Evolutionary conservation across 2,888 invertebrate species (phyloP), one percentile per base, ranked within the genome.

Genomic region (Lucinisca nassula): DNA sequence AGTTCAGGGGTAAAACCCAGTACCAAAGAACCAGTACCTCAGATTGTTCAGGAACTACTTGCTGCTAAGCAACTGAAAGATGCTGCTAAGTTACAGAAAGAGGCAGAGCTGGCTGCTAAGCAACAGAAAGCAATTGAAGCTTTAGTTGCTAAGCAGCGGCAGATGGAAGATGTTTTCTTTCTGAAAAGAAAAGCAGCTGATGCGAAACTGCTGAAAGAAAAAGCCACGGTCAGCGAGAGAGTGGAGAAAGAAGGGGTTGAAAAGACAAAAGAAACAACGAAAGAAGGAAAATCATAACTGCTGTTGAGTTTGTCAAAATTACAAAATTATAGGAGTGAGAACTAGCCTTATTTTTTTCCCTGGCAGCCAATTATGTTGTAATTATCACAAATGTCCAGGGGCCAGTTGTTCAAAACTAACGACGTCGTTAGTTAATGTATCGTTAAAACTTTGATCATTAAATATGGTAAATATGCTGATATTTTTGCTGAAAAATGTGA

Each of bases 1-100:
- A 35, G 21, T 73, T 24, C 58, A 81, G 67, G 67, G 67, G 67
- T 67, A 67, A 67, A 67, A 67, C 67, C 32, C 35, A 67, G 67
- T 32, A 35, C 55, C 51, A 89, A 89, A 67, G 89, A 90, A 61
- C 83, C 89, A 45, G 87, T 90, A 30, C 90, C 87, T 30, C 85
- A 87, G 75, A 90, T 88, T 32, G 90, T 88, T 30, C 85, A 90
- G 49, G 90, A 88, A 77, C 73, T 88, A 30, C 85, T 90, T 8
- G 87, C 85, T 51, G 90, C 90, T 35, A 90, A 88, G 78, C 84
- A 88, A 37, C 85, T 83, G 45, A 40, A 74, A 30, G 76, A 80
- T 74, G 90, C 55, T 81, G 83, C 79, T 35, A 85, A 87, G 75
- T 83, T 87, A 58, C 80, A 70, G 6, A 87, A 87, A 51, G 45